Base-by-base conservation (phyloP, 2,888 invertebrate species). In the Sarcophaga variegata region DNA sequence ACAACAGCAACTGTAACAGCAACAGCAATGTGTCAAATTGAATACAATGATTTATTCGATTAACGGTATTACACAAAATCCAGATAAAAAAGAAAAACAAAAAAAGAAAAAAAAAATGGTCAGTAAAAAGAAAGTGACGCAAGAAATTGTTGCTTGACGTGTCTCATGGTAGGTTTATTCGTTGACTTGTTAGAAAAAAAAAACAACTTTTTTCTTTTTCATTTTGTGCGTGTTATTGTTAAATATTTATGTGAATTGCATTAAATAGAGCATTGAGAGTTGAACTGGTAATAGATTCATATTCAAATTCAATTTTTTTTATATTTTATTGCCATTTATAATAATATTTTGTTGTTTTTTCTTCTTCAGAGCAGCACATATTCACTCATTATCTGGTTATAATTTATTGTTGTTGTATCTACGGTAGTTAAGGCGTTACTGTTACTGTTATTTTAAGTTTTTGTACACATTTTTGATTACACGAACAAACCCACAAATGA, bases 211-310 rank as follows among this genome's bases (percentile, higher is more conserved):
- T 66, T 37, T 67, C 11, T 67, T 47, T 62, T n/a, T 20, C 8
- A 37, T 37, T 37, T 37, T 62, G n/a, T 62, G n/a, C n/a, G n/a
- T 62, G 62, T n/a, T 22, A 0, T 20, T 62, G 22, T 64, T 64
- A 47, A 2, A 63, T 77, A 76, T 88, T 87, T 89, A 88, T 81
- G 84, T 80, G 82, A 83, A 79, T 83, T 75, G 66, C 83, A 80
- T 88, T 86, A 88, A 88, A 87, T 86, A 84, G 89, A 91, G 90
- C 91, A 91, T 90, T 91, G 88, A 89, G 89, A 88, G 89, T 89
- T 89, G 71, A 91, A 91, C 91, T 91, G 89, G 64, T 75, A 80
- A 80, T 77, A 80, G 4, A 37, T 74, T 81, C 60, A 67, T 76
- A 54, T 54, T 67, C 69, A 64, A 72, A 72, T 70, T 54, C 59